These are phyloP conservation scores for Poecilia picta DNA, from an alignment of 2,797 vertebrate genomes.

Conservation along the genomic window DNA sequence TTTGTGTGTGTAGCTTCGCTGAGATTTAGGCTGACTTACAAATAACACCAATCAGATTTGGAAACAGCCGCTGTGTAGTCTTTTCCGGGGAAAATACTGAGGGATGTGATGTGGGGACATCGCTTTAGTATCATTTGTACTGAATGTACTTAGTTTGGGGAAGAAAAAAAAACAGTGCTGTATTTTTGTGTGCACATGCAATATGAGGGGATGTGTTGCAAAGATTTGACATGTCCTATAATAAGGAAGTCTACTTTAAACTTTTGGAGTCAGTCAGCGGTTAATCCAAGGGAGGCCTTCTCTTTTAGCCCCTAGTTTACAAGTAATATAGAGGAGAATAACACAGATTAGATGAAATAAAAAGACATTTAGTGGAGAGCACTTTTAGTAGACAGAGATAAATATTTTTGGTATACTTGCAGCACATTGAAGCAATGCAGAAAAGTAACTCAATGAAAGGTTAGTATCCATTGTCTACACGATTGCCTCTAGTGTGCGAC, in stretches of 20 bases:
- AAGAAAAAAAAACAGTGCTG: conserved; percentile 16
- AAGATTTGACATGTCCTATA: conserved; percentile 46
- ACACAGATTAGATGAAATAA: conserved; percentile 9
- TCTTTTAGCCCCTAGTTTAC: conserved; percentile 51
- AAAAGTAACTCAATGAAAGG: neutral
- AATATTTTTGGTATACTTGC: neutral
- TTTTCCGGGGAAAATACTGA: conserved; percentile 59
- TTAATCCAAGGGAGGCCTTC: conserved; percentile 63
- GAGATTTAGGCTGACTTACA: conserved; percentile 78
- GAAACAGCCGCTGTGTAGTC: conserved; percentile 66
- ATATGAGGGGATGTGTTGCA: conserved; percentile 10
- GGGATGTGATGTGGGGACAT: conserved; percentile 59
- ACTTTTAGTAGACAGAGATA: neutral
- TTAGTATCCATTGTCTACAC: neutral
- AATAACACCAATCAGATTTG: conserved; percentile 80
- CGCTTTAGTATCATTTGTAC: conserved; percentile 18
- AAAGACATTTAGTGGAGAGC: conserved; percentile 10
- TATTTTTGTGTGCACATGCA: conserved; percentile 1
- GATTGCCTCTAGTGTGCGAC: neutral
- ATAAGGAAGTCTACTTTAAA: conserved; percentile 58
- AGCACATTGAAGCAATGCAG: neutral
- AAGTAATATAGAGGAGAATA: conserved; percentile 31
- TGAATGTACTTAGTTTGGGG: conserved; percentile 23
- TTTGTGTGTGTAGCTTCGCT: conserved; percentile 73
- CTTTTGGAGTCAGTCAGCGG: conserved; percentile 51